Conservation (phyloP, 1,140 invertebrate genomes). For the Papilio helenus region DNA sequence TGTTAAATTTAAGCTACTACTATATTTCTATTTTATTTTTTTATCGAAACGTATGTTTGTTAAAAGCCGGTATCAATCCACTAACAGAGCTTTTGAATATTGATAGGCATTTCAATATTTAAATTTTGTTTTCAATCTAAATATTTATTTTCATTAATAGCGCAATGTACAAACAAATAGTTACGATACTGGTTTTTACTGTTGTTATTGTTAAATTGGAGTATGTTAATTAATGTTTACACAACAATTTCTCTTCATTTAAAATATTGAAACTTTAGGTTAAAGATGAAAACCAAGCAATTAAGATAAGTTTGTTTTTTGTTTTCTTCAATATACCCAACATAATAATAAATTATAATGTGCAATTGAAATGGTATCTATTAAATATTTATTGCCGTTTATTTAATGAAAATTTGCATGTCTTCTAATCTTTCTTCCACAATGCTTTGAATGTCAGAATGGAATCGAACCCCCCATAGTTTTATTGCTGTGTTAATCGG, state of each 20-base stretch:
- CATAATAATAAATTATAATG: background rate
- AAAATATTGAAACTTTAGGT: background rate
- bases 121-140: slow-evolving; percentile 33
- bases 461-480: slow-evolving; percentile 43
- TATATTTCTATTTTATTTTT: slow-evolving; percentile 18
- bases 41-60: slow-evolving; percentile 10
- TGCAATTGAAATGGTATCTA: background rate
- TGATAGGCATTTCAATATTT: slow-evolving; percentile 37
- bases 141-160: slow-evolving; percentile 18
- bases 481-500: slow-evolving; percentile 64
- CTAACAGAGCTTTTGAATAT: slow-evolving; percentile 28
- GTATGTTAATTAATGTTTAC: background rate
- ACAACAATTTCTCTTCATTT: background rate
- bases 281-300: background rate
- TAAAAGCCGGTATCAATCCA: slow-evolving; percentile 31
- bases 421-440: slow-evolving; percentile 15
- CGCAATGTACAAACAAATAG: slow-evolving; percentile 1
- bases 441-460: background rate
- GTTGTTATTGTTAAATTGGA: background rate
- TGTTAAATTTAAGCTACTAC: slow-evolving; percentile 35
- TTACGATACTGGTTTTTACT: background rate
- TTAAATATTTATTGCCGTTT: background rate
- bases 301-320: background rate
- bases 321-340: background rate
- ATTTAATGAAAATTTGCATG: background rate